Percentiles rank a stretch among this genome's conserved stretches.
These are phyloP conservation scores for Zootermopsis nevadensis DNA, from an alignment of 2,888 invertebrate genomes.

Conservation along the genomic window DNA sequence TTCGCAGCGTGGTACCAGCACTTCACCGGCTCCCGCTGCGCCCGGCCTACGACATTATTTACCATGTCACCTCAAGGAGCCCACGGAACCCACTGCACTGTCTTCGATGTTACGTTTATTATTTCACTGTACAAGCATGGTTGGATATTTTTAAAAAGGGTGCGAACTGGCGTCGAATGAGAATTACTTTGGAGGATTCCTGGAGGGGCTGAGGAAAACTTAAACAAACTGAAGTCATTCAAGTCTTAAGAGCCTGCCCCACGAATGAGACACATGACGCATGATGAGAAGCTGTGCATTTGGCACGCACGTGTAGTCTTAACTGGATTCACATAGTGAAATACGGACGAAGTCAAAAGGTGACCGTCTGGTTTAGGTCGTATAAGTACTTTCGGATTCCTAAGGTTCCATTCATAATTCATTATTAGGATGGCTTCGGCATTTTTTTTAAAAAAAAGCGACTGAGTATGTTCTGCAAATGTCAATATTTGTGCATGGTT, in stretches of 20 bases:
- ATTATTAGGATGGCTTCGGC: conserved; percentile 9
- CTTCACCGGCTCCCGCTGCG: conserved; percentile 15
- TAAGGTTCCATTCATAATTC: background rate
- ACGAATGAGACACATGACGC: too few relatives aligned
- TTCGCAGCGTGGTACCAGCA: conserved; percentile 20
- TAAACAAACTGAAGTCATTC: too few relatives aligned
- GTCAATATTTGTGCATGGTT: background rate
- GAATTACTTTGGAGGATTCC: too few relatives aligned
- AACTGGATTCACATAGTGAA: background rate
- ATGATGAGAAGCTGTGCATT: too few relatives aligned
- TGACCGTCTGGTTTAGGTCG: background rate
- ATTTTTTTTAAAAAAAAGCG: background rate
- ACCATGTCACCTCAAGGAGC: background rate
- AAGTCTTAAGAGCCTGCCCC: too few relatives aligned
- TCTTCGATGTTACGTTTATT: conserved; percentile 10
- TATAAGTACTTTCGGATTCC: background rate
- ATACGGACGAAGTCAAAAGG: background rate
- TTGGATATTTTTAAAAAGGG: too few relatives aligned
- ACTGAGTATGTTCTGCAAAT: background rate
- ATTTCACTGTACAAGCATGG: too few relatives aligned
- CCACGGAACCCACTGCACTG: background rate
- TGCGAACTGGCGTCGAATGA: too few relatives aligned
- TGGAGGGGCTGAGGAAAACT: too few relatives aligned
- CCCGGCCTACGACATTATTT: conserved; percentile 1
- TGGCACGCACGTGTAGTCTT: background rate